These are phyloP conservation scores for Ptychochromis oligacanthus DNA, from an alignment of 2,113 vertebrate genomes.

Conservation along the genomic window DNA sequence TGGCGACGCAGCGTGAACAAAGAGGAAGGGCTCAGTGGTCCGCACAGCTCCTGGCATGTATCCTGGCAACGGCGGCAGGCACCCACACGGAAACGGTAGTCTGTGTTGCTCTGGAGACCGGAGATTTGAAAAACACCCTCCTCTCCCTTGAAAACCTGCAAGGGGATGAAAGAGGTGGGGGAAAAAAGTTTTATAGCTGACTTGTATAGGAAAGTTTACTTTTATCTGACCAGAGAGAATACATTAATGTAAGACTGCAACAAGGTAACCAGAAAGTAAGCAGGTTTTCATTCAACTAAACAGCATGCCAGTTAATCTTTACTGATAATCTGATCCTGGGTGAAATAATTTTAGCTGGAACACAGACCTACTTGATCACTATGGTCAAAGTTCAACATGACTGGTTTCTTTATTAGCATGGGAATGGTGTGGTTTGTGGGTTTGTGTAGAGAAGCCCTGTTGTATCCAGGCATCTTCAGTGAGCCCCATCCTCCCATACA, in stretches of 20 bases:
- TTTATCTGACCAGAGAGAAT: neutral
- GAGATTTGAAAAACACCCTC: constrained; percentile 91
- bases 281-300: neutral
- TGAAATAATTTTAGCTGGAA: neutral
- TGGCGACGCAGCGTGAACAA: constrained; percentile 86
- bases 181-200: neutral
- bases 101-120: constrained; percentile 93
- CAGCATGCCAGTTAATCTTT: no score
- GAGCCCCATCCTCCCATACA: no score
- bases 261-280: neutral
- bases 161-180: neutral
- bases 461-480: no score
- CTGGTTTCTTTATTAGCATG: neutral
- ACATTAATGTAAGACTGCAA: neutral
- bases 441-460: neutral
- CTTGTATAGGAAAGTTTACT: neutral
- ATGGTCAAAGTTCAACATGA: neutral
- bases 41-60: constrained; percentile 92
- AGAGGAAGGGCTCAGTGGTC: constrained; percentile 93
- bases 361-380: neutral
- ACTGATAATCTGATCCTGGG: neutral
- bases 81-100: constrained; percentile 97
- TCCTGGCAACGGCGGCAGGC: constrained; percentile 92
- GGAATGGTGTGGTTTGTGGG: no score
- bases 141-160: constrained; percentile 96